Base-by-base conservation (phyloP, 2,113 vertebrate species). In the Tragelaphus scriptus region DNA sequence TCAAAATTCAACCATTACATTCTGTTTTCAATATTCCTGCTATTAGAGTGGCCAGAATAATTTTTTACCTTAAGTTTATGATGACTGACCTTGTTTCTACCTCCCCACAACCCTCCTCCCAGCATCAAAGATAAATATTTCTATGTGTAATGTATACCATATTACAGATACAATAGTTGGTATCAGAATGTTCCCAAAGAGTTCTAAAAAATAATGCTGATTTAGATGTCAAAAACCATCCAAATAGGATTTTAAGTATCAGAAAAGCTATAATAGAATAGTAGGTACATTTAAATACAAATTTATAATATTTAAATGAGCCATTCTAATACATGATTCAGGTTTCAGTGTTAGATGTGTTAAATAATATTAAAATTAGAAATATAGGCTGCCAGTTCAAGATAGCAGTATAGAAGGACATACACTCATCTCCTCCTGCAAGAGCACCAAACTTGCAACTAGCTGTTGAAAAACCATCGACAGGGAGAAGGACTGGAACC, bases 341-440 rank as follows among this genome's bases (percentile, higher is more conserved):
- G 16, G 23, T 95, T 97, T 97, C n/a, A 49, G 28, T 82, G 97
- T 96, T 93, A 55, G 36, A 23, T 91, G 13, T 94, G 44, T 53
- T 95, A 96, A 97, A 80, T 55, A 59, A 75, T 68, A 75, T 26
- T 92, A 81, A 65, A 90, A 28, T 85, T 91, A 36, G 44, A 77
- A 95, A 65, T 58, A 28, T 23, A 75, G 36, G n/a, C 21, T 75
- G n/a, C 68, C 68, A 13, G 36, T 40, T 75, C 68, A 40, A 40
- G 68, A 75, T 25, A 10, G 36, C 68, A 40, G 21, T 40, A 75
- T 75, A 75, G 21, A 75, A 13, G 36, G 21, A 71, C 68, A 71
- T 71, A 40, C 5, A 71, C 68, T 71, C n/a, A 75, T 40, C 5
- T 75, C 68, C 11, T 75, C 36, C 36, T 75, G 68, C 21, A 23